Evolutionary conservation across 2,113 vertebrate genomes (phyloP).

Genomic region (Hippocampus abdominalis): DNA sequence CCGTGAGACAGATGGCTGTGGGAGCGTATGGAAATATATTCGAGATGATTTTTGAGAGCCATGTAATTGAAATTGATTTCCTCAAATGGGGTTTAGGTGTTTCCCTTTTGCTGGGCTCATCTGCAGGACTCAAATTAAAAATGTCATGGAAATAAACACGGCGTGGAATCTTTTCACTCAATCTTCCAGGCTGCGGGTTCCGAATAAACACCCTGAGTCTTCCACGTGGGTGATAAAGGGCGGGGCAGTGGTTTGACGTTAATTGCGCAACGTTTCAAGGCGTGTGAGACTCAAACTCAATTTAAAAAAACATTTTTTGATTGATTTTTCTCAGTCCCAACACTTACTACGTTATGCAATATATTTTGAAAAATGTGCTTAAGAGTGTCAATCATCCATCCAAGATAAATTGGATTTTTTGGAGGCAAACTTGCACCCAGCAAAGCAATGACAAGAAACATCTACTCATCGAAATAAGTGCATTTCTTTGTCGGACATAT

Average conservation of each 20-base stretch:
- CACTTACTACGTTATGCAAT: too few species aligned
- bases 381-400: too few species aligned
- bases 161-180: slow-evolving; percentile 4
- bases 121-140: slow-evolving; percentile 33
- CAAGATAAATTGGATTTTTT: too few species aligned
- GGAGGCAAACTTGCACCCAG: too few species aligned
- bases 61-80: slow-evolving; percentile 47
- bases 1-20: slow-evolving; percentile 16
- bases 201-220: neutral
- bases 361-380: too few species aligned
- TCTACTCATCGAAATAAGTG: too few species aligned
- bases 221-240: neutral
- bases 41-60: slow-evolving; percentile 22
- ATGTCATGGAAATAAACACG: slow-evolving; percentile 41
- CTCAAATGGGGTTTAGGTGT: slow-evolving; percentile 18
- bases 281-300: too few species aligned
- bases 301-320: too few species aligned
- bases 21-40: slow-evolving; percentile 18
- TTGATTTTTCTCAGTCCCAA: too few species aligned
- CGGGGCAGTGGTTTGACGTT: too few species aligned
- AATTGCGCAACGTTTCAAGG: neutral
- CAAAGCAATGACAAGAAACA: too few species aligned
- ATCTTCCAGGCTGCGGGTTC: neutral
- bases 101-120: slow-evolving; percentile 23
- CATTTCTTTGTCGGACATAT: too few species aligned